These are phyloP conservation scores for Notoglanidium macrostoma DNA, from an alignment of 2,797 vertebrate species.

Conservation along the genomic window DNA sequence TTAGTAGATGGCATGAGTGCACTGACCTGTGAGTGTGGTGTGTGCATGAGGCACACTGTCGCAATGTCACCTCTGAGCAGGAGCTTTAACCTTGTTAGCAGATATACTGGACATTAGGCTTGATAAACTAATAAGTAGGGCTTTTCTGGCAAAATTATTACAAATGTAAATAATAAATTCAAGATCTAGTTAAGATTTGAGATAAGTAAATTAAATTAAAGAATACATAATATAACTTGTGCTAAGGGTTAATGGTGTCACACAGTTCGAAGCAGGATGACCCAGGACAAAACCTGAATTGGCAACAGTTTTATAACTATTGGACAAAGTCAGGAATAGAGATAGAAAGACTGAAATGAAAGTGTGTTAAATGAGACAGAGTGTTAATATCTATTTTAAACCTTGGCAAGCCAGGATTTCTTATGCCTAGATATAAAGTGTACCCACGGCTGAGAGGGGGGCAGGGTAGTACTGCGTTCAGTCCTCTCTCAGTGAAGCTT, in stretches of 20 bases:
- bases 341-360: not conserved
- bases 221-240: not conserved
- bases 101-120: slow-evolving; percentile 4
- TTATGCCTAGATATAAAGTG: not conserved
- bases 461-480: not conserved
- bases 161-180: not conserved
- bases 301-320: not conserved
- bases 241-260: not conserved
- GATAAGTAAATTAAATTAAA: not conserved
- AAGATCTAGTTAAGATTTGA: not conserved
- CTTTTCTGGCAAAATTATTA: not conserved
- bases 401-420: not conserved
- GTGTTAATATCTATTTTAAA: slow-evolving; percentile 22
- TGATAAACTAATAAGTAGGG: not conserved
- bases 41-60: slow-evolving; percentile 32
- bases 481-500: slow-evolving; percentile 30
- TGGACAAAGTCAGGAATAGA: not conserved
- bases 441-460: not conserved
- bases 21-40: slow-evolving; percentile 36
- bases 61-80: slow-evolving; percentile 30
- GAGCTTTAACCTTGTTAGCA: slow-evolving; percentile 19
- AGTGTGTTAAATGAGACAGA: not conserved
- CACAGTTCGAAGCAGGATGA: not conserved
- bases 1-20: slow-evolving; percentile 25
- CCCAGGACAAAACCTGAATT: not conserved